Percentiles rank a stretch among this genome's conserved stretches.
Conservation (phyloP, 1,140 invertebrate species). For the Himalopsyche phryganea region DNA sequence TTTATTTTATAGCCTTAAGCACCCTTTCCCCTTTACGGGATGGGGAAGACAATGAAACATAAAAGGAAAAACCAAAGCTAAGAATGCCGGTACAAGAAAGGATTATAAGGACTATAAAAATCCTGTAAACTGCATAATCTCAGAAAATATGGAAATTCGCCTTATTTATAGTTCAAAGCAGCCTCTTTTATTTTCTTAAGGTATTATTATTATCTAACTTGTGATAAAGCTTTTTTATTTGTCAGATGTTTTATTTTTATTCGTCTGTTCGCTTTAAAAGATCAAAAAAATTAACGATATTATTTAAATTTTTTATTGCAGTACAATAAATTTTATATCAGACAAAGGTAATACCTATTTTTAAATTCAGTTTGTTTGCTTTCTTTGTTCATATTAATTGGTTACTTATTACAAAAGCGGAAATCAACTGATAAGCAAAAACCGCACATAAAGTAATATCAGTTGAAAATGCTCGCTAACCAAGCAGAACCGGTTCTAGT, state of each 20-base stretch:
- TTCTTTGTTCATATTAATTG: no score
- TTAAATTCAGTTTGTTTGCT: no score
- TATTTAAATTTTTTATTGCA: no score
- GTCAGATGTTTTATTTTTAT: conserved; percentile 10
- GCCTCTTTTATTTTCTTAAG: conserved; percentile 24
- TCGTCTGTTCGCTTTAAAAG: not conserved
- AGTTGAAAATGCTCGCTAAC: no score
- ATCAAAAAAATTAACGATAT: not conserved
- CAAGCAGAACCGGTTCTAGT: no score
- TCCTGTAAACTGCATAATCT: conserved; percentile 34
- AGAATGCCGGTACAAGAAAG: conserved; percentile 33
- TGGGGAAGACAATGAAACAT: conserved; percentile 7
- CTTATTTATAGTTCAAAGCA: conserved; percentile 16
- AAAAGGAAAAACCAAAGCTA: conserved; percentile 30
- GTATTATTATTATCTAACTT: conserved; percentile 13
- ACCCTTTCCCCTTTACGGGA: conserved; percentile 3
- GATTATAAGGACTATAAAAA: conserved; percentile 35
- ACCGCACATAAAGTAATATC: no score
- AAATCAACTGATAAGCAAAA: no score
- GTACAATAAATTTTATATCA: no score
- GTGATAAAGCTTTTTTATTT: conserved; percentile 24
- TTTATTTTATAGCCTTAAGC: conserved; percentile 34
- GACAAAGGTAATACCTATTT: no score
- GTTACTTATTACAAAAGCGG: no score
- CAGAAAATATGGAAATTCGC: conserved; percentile 33